Evolutionary conservation across 1,140 invertebrate species (phyloP), one percentile per base, ranked within the genome.

Genomic region (Drosophila kohkoa): DNA sequence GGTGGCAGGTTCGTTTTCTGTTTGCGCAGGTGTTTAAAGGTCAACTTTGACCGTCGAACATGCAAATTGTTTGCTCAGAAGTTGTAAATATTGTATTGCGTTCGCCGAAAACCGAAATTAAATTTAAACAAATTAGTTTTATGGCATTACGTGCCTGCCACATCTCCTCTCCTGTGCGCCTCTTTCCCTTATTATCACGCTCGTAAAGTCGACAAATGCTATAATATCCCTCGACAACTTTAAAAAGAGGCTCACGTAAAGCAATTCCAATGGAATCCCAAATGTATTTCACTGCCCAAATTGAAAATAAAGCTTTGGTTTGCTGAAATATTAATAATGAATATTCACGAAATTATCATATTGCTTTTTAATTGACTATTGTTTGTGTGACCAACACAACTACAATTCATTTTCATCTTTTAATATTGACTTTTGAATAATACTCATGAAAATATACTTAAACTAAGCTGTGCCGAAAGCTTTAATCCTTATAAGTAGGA

Each of bases 101-200:
- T 58, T 72, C 75, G 75, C 49, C 71, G 51, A 76, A 32, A 54
- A 38, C 28, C 70, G 43, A 89, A 88, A 88, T 88, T 88, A 81
- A 88, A 88, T 88, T 89, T 72, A 51, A 81, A 79, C 81, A 88
- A 88, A 83, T 89, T 88, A 88, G 81, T 88, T 88, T 89, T 89
- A 89, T 78, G 72, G 68, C 75, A 75, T 63, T 68, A 72, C 69
- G 63, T 70, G 64, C 46, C 38, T 55, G 52, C 3, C 35, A 16
- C 13, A 13, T 6, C 38, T 6, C 32, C 11, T 8, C 48, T 1
- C 25, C 35, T 28, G 2, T 41, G 8, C 10, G 4, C 8, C 52
- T 55, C 52, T 54, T 8, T 8, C 15, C 1, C 48, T 6, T 57
- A 15, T 59, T 35, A 20, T 5, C 7, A 15, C 8, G 35, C 35